Percentiles rank a stretch among this genome's conserved stretches.
These are phyloP conservation scores for Myotis yumanensis DNA, from an alignment of 2,113 vertebrate species.

Conservation along the genomic window DNA sequence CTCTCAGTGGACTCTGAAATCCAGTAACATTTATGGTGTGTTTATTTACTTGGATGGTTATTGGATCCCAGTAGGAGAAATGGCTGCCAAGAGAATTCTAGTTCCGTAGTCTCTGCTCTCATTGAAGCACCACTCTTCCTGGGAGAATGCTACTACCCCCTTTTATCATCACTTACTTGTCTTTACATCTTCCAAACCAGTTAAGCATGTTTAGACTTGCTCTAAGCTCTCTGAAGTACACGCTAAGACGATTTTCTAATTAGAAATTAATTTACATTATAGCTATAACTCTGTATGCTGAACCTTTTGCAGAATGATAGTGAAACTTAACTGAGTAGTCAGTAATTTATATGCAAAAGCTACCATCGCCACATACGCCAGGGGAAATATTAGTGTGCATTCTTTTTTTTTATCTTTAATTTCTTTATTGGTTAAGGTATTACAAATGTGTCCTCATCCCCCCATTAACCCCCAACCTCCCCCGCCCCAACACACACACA, in stretches of 20 bases:
- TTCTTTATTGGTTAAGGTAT: no score
- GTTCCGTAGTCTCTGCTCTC: neutral
- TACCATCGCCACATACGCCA: neutral
- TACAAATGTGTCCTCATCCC: no score
- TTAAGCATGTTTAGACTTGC: neutral
- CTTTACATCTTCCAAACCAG: neutral
- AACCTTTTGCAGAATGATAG: neutral
- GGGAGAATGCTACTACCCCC: neutral
- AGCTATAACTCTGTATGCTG: neutral
- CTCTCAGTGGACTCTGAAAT: neutral
- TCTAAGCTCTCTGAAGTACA: neutral
- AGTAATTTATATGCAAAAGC: slow-evolving; percentile 14
- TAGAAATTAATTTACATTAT: neutral
- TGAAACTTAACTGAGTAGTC: neutral
- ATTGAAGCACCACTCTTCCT: neutral
- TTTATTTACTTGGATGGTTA: slow-evolving; percentile 9
- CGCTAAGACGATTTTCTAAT: slow-evolving; percentile 1
- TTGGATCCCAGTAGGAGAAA: neutral
- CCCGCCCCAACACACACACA: no score
- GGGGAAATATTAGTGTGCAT: neutral
- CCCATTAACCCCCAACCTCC: no score
- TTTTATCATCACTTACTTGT: neutral
- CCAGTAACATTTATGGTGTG: neutral
- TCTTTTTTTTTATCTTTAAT: neutral
- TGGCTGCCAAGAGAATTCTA: neutral